These are phyloP conservation scores for Cinara cedri DNA, from an alignment of 2,888 invertebrate species.

Conservation along the genomic window DNA sequence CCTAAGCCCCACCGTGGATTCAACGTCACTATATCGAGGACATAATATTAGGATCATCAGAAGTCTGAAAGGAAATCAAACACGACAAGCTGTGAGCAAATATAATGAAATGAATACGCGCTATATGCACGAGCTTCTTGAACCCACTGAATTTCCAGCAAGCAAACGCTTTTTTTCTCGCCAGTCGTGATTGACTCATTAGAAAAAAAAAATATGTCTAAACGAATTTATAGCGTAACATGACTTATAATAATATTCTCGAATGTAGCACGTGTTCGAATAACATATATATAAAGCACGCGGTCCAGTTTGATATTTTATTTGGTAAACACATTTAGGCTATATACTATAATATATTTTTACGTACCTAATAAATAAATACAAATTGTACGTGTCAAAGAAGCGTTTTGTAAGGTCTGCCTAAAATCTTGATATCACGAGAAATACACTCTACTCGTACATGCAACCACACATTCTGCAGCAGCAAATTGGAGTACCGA, in stretches of 20 bases:
- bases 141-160: background rate
- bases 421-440: background rate
- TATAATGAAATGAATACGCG: background rate
- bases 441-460: background rate
- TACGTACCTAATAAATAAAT: background rate
- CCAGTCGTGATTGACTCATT: conserved; percentile 34
- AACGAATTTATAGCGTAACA: conserved; percentile 13
- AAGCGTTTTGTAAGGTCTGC: no score
- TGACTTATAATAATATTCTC: conserved; percentile 16
- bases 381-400: background rate
- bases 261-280: conserved; percentile 7
- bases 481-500: no score
- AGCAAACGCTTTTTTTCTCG: conserved; percentile 6
- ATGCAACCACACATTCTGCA: no score
- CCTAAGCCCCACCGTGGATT: no score
- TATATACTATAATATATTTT: background rate
- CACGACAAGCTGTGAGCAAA: background rate
- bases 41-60: background rate
- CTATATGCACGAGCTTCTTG: background rate
- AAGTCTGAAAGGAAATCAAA: conserved; percentile 9
- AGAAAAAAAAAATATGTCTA: background rate
- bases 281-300: background rate
- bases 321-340: background rate
- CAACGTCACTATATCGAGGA: no score
- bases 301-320: background rate